Base-by-base conservation (phyloP, 2,888 invertebrate species). In the Caenorhabditis angaria region DNA sequence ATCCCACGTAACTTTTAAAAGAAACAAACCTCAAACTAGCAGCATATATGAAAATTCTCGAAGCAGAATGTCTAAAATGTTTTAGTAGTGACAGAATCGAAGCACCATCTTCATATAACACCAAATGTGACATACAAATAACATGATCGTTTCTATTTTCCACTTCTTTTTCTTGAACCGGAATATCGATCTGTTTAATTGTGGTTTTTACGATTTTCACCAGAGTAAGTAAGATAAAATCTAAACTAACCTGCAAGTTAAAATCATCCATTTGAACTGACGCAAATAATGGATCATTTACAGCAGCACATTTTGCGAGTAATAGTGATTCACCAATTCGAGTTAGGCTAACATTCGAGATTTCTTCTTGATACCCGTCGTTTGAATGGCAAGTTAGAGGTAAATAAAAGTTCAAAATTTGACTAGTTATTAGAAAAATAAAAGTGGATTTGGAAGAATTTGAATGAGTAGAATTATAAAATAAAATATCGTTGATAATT, bases 61-160 rank as follows among this genome's bases (percentile, higher is more conserved):
- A 35, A 25, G 64, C 65, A 5, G 68, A 51, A 32, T 61, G 51
- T 65, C 61, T 61, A 50, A 68, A 73, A 58, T 73, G 68, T 35
- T 69, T 65, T 25, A 73, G 20, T 20, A 73, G 65, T 4, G 73
- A 68, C 27, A 73, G 61, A 6, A 73, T 53, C 12, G 68, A 69
- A 4, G 68, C 58, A 4, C 73, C 73, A 55, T 73, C 73, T 58
- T 73, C 73, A 53, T 68, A 73, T 20, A 73, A 61, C 22, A 73
- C 56, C 27, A 73, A 58, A 63, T 73, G 73, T 3, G 73, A 66
- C 65, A 73, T 65, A 53, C 73, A 73, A 22, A 73, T 58, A 5
- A 69, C 62, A 61, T 72, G 64, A n/a, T 67, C 67, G 22, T 66
- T 60, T 53, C 47, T 41, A 24, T 58, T 22, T 35, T 27, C 51